Evolutionary conservation across 2,888 invertebrate species (phyloP).

Genomic region (Athalia rosae): DNA sequence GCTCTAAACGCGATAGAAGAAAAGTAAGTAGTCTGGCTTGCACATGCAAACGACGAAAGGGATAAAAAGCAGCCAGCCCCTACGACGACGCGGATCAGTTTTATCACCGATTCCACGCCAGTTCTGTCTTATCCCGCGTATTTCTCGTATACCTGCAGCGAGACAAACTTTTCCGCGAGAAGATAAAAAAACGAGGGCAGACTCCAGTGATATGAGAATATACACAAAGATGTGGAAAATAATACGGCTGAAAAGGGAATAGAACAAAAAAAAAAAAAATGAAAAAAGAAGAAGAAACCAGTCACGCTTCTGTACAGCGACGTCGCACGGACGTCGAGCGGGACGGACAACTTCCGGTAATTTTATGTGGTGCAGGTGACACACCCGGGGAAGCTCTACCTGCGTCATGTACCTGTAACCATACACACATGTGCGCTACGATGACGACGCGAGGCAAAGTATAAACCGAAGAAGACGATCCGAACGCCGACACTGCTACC

Average conservation of each 20-base stretch:
- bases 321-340: constrained; percentile 8
- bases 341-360: constrained; percentile 39
- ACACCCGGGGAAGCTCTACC: neutral
- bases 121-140: too few species aligned
- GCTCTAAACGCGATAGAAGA: too few species aligned
- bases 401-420: neutral
- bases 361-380: constrained; percentile 10
- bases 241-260: neutral
- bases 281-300: neutral
- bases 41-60: too few species aligned
- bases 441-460: neutral
- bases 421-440: neutral
- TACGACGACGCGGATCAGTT: too few species aligned
- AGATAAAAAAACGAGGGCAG: too few species aligned
- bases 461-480: neutral
- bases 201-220: neutral
- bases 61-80: too few species aligned
- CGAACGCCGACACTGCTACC: constrained; percentile 4
- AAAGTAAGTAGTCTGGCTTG: too few species aligned
- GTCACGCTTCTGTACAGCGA: constrained; percentile 10
- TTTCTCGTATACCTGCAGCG: too few species aligned
- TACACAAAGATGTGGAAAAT: neutral
- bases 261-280: neutral
- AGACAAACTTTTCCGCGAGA: too few species aligned
- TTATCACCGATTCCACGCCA: too few species aligned